Evolutionary conservation across 1,140 invertebrate species (phyloP).

Genomic region (Trichogramma pretiosum): DNA sequence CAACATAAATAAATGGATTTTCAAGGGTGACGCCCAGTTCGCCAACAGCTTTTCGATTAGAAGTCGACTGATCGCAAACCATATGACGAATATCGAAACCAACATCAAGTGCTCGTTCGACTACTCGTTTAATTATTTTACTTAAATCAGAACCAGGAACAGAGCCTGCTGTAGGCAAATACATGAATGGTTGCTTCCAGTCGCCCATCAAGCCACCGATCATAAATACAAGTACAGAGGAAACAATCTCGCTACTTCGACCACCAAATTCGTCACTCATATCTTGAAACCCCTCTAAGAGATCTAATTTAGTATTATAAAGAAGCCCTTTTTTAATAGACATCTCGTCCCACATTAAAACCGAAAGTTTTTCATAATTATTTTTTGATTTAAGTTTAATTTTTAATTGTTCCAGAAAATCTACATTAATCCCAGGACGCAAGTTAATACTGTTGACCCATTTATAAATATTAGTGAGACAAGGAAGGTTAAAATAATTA

Average conservation of each 20-base stretch:
- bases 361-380: background rate
- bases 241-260: background rate
- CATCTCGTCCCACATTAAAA: background rate
- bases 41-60: background rate
- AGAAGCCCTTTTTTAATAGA: slow-evolving; percentile 1
- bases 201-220: background rate
- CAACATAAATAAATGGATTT: slow-evolving; percentile 1
- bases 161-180: background rate
- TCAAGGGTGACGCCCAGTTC: background rate
- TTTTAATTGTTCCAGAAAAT: background rate
- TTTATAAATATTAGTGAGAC: too few relatives aligned
- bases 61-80: slow-evolving; percentile 1
- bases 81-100: background rate
- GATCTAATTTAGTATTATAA: background rate
- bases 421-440: too few relatives aligned
- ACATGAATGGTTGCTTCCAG: slow-evolving; percentile 13
- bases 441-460: too few relatives aligned
- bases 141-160: background rate
- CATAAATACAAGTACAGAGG: slow-evolving; percentile 8
- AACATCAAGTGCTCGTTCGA: background rate
- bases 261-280: background rate
- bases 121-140: background rate
- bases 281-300: slow-evolving; percentile 2
- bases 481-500: too few relatives aligned
- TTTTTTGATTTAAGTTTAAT: background rate